Evolutionary conservation across 2,113 vertebrate genomes (phyloP).

Genomic region (Pollimyrus isidori): DNA sequence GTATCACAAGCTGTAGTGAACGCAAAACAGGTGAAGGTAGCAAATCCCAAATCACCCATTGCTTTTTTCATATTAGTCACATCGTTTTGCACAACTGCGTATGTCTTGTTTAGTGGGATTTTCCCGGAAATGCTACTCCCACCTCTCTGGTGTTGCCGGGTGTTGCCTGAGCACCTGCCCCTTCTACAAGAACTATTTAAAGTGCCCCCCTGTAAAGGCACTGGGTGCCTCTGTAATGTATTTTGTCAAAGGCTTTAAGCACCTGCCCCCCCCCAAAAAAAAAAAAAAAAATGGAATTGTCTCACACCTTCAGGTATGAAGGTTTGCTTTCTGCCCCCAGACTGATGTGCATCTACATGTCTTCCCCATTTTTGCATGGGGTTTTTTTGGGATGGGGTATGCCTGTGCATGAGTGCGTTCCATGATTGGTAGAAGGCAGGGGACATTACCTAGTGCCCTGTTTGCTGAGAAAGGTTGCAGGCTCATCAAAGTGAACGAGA

Average conservation of each 20-base stretch:
- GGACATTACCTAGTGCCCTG: not conserved
- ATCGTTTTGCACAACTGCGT: too few relatives aligned
- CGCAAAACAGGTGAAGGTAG: too few relatives aligned
- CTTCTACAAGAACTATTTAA: not conserved
- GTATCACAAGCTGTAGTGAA: too few relatives aligned
- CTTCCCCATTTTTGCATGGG: not conserved
- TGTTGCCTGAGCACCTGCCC: not conserved
- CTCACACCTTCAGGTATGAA: not conserved
- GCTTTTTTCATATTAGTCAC: too few relatives aligned
- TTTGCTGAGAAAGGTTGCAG: not conserved
- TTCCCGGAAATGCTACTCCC: too few relatives aligned
- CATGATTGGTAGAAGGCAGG: not conserved
- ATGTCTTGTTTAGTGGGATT: too few relatives aligned
- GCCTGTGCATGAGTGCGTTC: not conserved
- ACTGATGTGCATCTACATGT: not conserved
- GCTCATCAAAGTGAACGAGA: not conserved
- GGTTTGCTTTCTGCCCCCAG: not conserved
- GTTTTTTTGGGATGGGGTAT: not conserved
- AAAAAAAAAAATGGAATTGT: not conserved
- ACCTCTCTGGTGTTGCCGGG: too few relatives aligned
- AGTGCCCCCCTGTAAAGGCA: not conserved
- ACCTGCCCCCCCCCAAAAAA: not conserved
- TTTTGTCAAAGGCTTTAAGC: not conserved
- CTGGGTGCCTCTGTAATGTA: not conserved
- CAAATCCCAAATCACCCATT: too few relatives aligned